phyloP scores from a whole-genome alignment of 2,888 invertebrate species.

The Petrolisthes manimaculis region DNA sequence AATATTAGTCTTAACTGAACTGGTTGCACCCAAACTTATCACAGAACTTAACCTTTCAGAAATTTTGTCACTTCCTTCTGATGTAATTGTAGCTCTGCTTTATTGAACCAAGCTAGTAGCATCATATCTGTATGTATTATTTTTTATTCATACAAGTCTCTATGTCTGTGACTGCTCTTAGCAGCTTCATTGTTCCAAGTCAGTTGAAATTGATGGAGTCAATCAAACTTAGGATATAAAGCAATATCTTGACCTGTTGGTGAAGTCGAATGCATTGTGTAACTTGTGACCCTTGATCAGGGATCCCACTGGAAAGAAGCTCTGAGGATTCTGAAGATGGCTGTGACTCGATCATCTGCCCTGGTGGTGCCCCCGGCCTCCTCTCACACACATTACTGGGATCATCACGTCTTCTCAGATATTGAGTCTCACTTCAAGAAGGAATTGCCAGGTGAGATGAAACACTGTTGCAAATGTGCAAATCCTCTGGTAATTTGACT shows the following conservation, averaged over 20 bases:
- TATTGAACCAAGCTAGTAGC: too few relatives aligned
- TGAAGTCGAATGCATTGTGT: neutral
- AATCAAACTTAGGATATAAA: too few relatives aligned
- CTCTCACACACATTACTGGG: constrained; percentile 61
- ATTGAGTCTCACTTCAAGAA: constrained; percentile 63
- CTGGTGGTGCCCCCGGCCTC: constrained; percentile 85
- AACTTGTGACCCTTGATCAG: constrained; percentile 70
- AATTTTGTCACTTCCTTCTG: too few relatives aligned
- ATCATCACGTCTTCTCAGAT: constrained; percentile 54
- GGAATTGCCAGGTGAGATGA: constrained; percentile 64
- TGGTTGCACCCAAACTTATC: too few relatives aligned
- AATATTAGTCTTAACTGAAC: neutral
- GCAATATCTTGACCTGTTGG: too few relatives aligned
- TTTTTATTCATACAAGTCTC: too few relatives aligned
- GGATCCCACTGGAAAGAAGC: constrained; percentile 95
- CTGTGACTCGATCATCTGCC: constrained; percentile 94
- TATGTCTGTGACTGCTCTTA: too few relatives aligned
- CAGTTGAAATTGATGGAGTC: too few relatives aligned
- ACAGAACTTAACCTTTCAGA: too few relatives aligned
- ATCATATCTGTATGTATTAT: too few relatives aligned
- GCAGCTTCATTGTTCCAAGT: too few relatives aligned
- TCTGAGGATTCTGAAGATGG: constrained; percentile 93
- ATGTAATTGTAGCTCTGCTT: too few relatives aligned
- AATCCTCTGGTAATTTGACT: neutral
- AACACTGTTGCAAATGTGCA: neutral